Base-by-base conservation (phyloP, 1,140 invertebrate genomes). In the Ceratina japonica region DNA sequence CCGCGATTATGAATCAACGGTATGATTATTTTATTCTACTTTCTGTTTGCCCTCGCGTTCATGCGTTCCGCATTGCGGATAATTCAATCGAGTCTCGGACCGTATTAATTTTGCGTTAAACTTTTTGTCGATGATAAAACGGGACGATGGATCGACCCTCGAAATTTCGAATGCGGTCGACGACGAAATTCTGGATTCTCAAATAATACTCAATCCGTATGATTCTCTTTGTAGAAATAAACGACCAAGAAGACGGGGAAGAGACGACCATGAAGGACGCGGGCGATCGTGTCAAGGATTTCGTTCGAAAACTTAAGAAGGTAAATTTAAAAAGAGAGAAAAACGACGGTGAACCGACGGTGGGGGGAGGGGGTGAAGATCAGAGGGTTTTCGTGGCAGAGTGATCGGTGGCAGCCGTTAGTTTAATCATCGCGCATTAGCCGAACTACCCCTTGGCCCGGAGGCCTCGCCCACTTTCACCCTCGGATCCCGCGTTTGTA, bases 361-460 rank as follows among this genome's bases (percentile, higher is more conserved):
- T n/a, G n/a, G n/a, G n/a, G n/a, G n/a, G 37, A 7, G 37, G 37
- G 37, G 37, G 37, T 37, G 37, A 78, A 80, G 79, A 86, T 87
- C 81, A 73, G 84, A 71, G 82, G 87, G 87, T 89, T 90, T 91
- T 89, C 90, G 88, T 89, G 91, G 90, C 91, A 87, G 91, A 86
- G 89, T 92, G 91, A 92, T 92, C 88, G 91, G 91, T 92, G 87
- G 90, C 81, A 84, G 83, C 88, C 89, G 91, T 92, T 92, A 92
- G 91, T 91, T 92, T 92, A 92, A 92, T 92, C 91, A 92, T 92
- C 91, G 87, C 91, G 90, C 91, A 91, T 92, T 92, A 92, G 90
- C 90, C 87, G 88, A 84, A 84, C 89, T 90, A 90, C 89, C 88
- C 87, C 86, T 87, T 87, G 82, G 86, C 87, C 37, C 85, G 56